phyloP scores from a whole-genome alignment of 2,888 invertebrate species.

The Andrena flavipes region DNA sequence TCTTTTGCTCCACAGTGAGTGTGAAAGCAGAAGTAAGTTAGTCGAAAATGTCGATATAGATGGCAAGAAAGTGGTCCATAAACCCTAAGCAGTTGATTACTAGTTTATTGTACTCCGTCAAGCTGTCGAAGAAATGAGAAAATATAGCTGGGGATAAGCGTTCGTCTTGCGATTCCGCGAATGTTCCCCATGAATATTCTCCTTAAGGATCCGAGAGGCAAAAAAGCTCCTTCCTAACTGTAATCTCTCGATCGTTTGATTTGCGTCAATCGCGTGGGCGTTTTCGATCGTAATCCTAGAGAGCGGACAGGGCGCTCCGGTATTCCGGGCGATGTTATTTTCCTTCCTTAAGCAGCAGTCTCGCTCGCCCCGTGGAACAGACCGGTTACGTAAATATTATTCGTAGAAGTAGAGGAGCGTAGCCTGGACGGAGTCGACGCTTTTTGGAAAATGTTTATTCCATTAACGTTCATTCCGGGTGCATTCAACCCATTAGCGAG shows the following conservation, averaged over 20 bases:
- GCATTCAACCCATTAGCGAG: conserved; percentile 57
- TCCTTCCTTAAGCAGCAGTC: conserved; percentile 63
- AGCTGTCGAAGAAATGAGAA: background rate
- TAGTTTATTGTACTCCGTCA: too few species aligned
- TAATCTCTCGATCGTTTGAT: conserved; percentile 26
- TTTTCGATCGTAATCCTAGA: conserved; percentile 42
- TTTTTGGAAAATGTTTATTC: conserved; percentile 65
- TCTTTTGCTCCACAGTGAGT: too few species aligned
- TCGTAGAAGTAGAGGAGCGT: conserved; percentile 55
- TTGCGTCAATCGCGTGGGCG: conserved; percentile 39
- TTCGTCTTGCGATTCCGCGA: too few species aligned
- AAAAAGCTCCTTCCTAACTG: background rate
- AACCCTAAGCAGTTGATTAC: too few species aligned
- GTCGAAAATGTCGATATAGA: too few species aligned
- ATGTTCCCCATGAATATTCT: background rate
- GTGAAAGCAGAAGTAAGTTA: too few species aligned
- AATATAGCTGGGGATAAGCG: conserved; percentile 5
- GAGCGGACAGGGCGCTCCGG: conserved; percentile 28
- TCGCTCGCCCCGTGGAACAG: conserved; percentile 37
- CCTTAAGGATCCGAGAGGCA: background rate
- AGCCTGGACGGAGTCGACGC: conserved; percentile 33
- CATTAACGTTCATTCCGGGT: conserved; percentile 62
- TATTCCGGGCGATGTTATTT: conserved; percentile 57
- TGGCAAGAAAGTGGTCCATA: too few species aligned
- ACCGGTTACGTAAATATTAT: conserved; percentile 68